phyloP scores from a whole-genome alignment of 2,888 invertebrate species.

The Pyrochroa serraticornis region DNA sequence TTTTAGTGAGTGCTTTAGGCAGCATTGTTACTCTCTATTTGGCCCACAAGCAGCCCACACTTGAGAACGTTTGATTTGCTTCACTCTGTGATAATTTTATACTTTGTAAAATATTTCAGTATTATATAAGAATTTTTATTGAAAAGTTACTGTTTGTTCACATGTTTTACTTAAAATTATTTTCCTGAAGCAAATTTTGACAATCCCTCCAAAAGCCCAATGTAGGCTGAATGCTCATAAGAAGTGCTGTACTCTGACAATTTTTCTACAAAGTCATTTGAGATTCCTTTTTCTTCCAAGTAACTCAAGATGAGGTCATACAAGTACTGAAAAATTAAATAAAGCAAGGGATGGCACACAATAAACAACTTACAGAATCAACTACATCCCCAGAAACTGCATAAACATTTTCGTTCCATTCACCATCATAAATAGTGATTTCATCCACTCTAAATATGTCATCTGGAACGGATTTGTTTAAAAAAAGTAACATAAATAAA shows the following conservation, averaged over 20 bases:
- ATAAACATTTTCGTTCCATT: constrained; percentile 85
- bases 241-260: constrained; percentile 86
- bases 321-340: constrained; percentile 72
- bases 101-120: constrained; percentile 2
- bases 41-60: constrained; percentile 76
- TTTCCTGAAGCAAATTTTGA: constrained; percentile 82
- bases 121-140: not conserved
- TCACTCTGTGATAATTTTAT: not conserved
- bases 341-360: not conserved
- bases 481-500: not conserved
- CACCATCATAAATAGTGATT: constrained; percentile 85
- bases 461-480: constrained; percentile 62
- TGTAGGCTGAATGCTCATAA: constrained; percentile 92
- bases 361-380: constrained; percentile 77
- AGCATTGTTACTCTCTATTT: constrained; percentile 95
- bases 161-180: constrained; percentile 31
- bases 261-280: constrained; percentile 90
- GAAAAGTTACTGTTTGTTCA: not conserved
- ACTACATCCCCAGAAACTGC: constrained; percentile 93
- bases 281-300: constrained; percentile 94
- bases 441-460: constrained; percentile 95
- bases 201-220: constrained; percentile 83
- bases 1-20: constrained; percentile 93
- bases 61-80: constrained; percentile 44
- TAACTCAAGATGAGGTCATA: constrained; percentile 95